These are phyloP conservation scores for Pachymerium ferrugineum DNA, from an alignment of 2,888 invertebrate species.

Conservation along the genomic window DNA sequence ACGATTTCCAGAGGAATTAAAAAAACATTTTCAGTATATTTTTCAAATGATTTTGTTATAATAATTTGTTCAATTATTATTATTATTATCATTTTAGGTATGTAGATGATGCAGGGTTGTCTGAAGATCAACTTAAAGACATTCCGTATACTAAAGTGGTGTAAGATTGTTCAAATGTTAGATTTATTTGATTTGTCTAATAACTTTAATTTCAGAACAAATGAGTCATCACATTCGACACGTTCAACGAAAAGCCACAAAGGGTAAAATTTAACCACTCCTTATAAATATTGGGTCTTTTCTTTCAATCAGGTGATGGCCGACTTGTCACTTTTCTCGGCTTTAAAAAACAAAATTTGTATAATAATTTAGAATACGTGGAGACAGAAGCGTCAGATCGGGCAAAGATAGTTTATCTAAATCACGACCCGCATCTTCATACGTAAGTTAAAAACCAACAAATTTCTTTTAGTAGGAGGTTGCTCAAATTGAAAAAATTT, in stretches of 20 bases:
- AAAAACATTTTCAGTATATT: slow-evolving; percentile 71
- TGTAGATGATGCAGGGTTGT: slow-evolving; percentile 30
- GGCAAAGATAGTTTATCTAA: neutral
- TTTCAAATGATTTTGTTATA: slow-evolving; percentile 1
- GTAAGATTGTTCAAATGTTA: slow-evolving; percentile 25
- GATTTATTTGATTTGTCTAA: neutral
- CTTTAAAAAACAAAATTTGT: neutral
- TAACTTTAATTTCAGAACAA: neutral
- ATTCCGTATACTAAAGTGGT: slow-evolving; percentile 36
- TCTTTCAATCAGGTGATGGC: neutral
- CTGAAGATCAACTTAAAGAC: slow-evolving; percentile 34
- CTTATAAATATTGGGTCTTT: neutral
- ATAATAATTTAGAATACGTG: neutral
- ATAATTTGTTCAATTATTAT: neutral
- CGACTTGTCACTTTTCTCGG: neutral
- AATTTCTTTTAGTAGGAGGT: too few relatives aligned
- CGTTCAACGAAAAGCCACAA: neutral
- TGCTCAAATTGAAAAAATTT: too few relatives aligned
- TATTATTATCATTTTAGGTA: slow-evolving; percentile 27
- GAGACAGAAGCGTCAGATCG: neutral
- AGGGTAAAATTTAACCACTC: neutral
- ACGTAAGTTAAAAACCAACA: neutral
- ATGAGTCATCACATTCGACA: neutral
- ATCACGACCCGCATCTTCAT: neutral
- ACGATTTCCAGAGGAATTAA: slow-evolving; percentile 66